A percentile compares a stretch with the other conserved stretches of the same genome.
phyloP scores from a whole-genome alignment of 2,797 vertebrate genomes.

The Balearica regulorum region DNA sequence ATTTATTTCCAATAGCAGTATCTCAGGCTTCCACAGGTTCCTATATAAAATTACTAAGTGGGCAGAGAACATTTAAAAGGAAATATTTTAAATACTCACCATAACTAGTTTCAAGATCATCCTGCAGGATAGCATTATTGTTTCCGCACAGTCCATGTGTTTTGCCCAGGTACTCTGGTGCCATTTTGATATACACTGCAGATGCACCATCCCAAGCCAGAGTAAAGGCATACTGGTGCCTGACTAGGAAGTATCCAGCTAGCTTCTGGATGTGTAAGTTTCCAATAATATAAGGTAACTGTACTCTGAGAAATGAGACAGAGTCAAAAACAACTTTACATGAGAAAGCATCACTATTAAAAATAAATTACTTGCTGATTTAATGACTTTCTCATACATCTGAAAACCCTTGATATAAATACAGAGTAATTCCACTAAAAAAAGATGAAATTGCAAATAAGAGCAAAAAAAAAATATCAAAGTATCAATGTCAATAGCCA shows the following conservation, averaged over 20 bases:
- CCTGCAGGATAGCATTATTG: conserved; percentile 90
- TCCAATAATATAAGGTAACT: conserved; percentile 81
- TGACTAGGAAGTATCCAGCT: conserved; percentile 88
- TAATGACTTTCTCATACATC: neutral
- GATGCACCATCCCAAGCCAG: conserved; percentile 91
- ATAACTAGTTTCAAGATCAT: conserved; percentile 92
- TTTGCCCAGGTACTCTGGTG: conserved; percentile 87
- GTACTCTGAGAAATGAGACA: conserved; percentile 72
- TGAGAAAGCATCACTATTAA: neutral
- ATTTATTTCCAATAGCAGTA: neutral
- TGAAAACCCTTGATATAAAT: neutral
- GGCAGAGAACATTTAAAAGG: neutral
- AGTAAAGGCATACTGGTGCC: conserved; percentile 85
- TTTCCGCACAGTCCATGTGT: conserved; percentile 92
- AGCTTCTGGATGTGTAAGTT: conserved; percentile 85
- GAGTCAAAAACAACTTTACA: neutral
- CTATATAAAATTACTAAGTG: neutral
- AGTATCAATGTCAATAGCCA: neutral
- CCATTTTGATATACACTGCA: conserved; percentile 93
- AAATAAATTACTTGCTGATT: neutral
- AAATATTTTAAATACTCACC: conserved; percentile 71
- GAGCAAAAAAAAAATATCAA: neutral
- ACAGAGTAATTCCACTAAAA: neutral
- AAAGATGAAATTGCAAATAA: neutral
- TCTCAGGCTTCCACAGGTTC: neutral